phyloP scores from a whole-genome alignment of 1,140 invertebrate genomes.

The Halictus rubicundus region DNA sequence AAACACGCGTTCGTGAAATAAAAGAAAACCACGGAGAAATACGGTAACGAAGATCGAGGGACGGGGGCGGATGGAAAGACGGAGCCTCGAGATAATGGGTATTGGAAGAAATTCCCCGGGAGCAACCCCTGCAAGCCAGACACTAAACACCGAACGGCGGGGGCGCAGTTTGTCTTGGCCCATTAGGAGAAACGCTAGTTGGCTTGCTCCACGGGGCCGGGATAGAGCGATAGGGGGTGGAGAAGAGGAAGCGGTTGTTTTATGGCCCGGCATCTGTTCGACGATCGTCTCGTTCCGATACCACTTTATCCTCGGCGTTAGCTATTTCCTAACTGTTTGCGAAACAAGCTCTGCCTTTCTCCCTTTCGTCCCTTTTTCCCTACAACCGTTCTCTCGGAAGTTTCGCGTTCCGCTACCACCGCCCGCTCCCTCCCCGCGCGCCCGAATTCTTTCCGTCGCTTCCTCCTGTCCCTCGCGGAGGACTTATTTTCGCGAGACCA shows the following conservation, averaged over 20 bases:
- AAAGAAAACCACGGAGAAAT: constrained; percentile 36
- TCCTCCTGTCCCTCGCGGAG: constrained; percentile 6
- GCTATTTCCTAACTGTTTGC: constrained; percentile 80
- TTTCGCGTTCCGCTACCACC: constrained; percentile 17
- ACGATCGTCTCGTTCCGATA: constrained; percentile 82
- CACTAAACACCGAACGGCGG: constrained; percentile 75
- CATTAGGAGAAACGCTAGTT: constrained; percentile 81
- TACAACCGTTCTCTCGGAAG: constrained; percentile 41
- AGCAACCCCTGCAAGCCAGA: constrained; percentile 64
- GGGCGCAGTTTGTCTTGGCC: constrained; percentile 80
- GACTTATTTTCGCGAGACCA: constrained; percentile 11
- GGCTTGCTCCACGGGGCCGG: constrained; percentile 69
- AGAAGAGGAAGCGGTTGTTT: constrained; percentile 79
- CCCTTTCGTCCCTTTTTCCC: constrained; percentile 42
- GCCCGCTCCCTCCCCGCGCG: neutral
- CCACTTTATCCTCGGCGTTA: constrained; percentile 81
- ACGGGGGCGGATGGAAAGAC: constrained; percentile 25
- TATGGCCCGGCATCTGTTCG: constrained; percentile 81
- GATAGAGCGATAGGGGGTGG: constrained; percentile 71
- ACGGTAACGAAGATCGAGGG: constrained; percentile 13
- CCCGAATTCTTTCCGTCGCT: neutral
- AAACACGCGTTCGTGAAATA: constrained; percentile 26
- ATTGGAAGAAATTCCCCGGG: constrained; percentile 71
- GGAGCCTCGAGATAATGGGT: constrained; percentile 69
- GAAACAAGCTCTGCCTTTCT: constrained; percentile 73